These are phyloP conservation scores for Protonemura montana DNA, from an alignment of 2,888 invertebrate genomes.

Conservation along the genomic window DNA sequence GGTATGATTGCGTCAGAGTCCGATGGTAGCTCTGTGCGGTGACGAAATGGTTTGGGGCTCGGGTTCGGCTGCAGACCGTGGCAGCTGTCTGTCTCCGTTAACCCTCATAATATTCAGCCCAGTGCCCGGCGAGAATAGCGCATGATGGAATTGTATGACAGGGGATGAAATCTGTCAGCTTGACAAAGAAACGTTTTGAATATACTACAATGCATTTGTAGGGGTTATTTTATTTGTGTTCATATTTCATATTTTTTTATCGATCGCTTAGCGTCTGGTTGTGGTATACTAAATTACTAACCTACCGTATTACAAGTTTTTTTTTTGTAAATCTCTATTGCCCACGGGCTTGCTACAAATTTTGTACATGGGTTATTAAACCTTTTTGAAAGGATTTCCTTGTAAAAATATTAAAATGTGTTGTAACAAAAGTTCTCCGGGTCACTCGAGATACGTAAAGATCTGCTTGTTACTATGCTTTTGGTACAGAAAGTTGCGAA, in stretches of 20 bases:
- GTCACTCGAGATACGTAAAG: background rate
- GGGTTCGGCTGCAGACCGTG: background rate
- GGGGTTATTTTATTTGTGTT: slow-evolving; percentile 16
- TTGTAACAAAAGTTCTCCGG: background rate
- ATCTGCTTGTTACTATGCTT: too few relatives aligned
- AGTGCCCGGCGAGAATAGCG: background rate
- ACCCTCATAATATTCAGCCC: background rate
- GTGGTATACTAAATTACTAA: background rate
- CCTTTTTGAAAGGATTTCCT: background rate
- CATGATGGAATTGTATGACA: slow-evolving; percentile 20
- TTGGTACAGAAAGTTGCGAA: too few relatives aligned
- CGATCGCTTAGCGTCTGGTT: slow-evolving; percentile 1
- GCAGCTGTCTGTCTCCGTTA: slow-evolving; percentile 24
- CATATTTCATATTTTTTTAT: slow-evolving; percentile 18
- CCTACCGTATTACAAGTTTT: background rate
- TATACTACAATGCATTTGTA: background rate
- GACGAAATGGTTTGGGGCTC: background rate
- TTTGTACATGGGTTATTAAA: background rate
- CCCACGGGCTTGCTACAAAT: background rate
- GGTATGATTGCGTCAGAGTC: slow-evolving; percentile 46
- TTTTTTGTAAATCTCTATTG: background rate
- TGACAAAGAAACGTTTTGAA: slow-evolving; percentile 34
- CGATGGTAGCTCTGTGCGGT: background rate
- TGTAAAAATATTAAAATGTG: background rate
- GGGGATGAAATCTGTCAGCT: slow-evolving; percentile 30